Evolutionary conservation across 2,888 invertebrate species (phyloP).

Genomic region (Eupithecia subfuscata): DNA sequence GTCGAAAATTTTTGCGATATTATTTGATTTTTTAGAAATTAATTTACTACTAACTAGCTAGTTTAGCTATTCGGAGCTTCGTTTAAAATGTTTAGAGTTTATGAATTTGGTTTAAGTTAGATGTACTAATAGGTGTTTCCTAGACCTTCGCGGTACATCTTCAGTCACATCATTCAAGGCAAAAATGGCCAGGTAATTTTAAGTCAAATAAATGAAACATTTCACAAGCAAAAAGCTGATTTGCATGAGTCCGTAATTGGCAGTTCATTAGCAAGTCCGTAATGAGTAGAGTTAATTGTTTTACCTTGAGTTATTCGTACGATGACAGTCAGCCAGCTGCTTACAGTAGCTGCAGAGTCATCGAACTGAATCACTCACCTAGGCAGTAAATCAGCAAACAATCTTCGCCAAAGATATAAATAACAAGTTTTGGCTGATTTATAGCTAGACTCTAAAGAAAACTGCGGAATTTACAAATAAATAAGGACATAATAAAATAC

Average conservation of each 20-base stretch:
- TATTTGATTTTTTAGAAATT: no score
- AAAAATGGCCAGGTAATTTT: background rate
- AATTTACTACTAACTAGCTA: no score
- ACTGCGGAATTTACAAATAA: conserved; percentile 3
- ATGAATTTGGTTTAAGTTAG: no score
- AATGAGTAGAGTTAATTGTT: conserved; percentile 18
- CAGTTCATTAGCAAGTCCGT: conserved; percentile 16
- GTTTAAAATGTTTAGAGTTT: no score
- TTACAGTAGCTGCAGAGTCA: conserved; percentile 7
- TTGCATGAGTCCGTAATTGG: conserved; percentile 13
- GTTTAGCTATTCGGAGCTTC: no score
- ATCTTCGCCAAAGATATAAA: background rate
- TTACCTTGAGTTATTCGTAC: conserved; percentile 7
- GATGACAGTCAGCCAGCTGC: conserved; percentile 1
- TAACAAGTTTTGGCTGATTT: conserved; percentile 18
- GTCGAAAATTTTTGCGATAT: no score
- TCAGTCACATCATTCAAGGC: no score
- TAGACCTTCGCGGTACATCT: no score
- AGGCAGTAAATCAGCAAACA: conserved; percentile 5
- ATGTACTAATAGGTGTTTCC: no score
- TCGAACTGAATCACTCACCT: conserved; percentile 6
- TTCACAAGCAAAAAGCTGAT: conserved; percentile 9
- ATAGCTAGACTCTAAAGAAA: conserved; percentile 11
- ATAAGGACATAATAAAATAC: conserved; percentile 9
- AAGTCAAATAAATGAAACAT: conserved; percentile 11